Percentiles rank a stretch among this genome's conserved stretches.
Conservation (phyloP, 2,888 invertebrate genomes). For the Vandiemenella viatica region DNA sequence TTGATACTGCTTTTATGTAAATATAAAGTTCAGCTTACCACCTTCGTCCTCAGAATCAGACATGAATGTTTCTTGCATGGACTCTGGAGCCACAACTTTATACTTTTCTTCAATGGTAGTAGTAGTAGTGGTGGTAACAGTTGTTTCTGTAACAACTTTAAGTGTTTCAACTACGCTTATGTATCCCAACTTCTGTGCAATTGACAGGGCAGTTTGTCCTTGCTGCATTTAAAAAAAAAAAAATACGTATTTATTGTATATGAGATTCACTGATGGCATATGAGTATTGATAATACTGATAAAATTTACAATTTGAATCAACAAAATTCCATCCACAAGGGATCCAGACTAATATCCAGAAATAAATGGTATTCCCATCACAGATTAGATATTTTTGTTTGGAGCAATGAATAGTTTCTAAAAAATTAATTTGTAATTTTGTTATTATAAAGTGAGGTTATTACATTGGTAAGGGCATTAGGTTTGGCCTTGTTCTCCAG, state of each 20-base stretch:
- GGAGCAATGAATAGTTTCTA: too few relatives aligned
- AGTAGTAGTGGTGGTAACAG: slow-evolving; percentile 43
- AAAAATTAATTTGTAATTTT: too few relatives aligned
- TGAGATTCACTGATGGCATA: neutral
- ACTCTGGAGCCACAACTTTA: slow-evolving; percentile 92
- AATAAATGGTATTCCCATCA: too few relatives aligned
- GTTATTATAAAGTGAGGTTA: too few relatives aligned
- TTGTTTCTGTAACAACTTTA: slow-evolving; percentile 76
- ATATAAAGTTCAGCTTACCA: slow-evolving; percentile 39
- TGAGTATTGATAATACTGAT: neutral
- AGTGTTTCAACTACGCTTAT: slow-evolving; percentile 95
- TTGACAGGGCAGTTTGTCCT: slow-evolving; percentile 91
- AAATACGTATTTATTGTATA: neutral
- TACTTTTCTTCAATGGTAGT: slow-evolving; percentile 81
- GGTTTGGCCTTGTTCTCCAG: slow-evolving; percentile 89
- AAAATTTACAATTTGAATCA: neutral
- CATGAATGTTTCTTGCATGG: slow-evolving; percentile 97
- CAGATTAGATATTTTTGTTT: too few relatives aligned
- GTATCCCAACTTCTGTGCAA: slow-evolving; percentile 92
- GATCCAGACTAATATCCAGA: too few relatives aligned
- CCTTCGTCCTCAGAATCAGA: slow-evolving; percentile 99
- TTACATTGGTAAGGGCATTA: slow-evolving; percentile 84
- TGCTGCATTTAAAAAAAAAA: slow-evolving; percentile 41
- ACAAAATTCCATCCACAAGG: too few relatives aligned
- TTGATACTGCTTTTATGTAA: too few relatives aligned